Base-by-base conservation (phyloP, 1,140 invertebrate genomes). In the Pentalonia nigronervosa region DNA sequence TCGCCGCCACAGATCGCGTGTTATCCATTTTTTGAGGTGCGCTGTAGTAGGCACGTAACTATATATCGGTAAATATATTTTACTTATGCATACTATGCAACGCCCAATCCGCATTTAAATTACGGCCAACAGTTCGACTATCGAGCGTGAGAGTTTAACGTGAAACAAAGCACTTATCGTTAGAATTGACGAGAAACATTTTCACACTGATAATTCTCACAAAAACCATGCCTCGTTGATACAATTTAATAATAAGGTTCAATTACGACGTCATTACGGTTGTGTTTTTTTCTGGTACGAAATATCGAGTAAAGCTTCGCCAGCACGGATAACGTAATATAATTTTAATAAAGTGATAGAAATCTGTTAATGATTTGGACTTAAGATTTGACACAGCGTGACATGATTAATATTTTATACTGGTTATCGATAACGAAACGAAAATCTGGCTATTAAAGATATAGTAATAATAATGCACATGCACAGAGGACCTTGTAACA, bases 131-230 rank as follows among this genome's bases (percentile, higher is more conserved):
- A 76, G 60, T 14, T 76, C 14, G 60, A 76, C 30, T 34, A 14
- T 76, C 60, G 11, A 76, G 30, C 60, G 60, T 76, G 60, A 34
- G n/a, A 76, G 60, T 76, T 76, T n/a, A 76, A 76, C 60, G n/a
- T n/a, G 14, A 76, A 76, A 7, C 6, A 3, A 41, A 1, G 60
- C n/a, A 76, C n/a, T 76, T n/a, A 76, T 76, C 14, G 60, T 76
- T 76, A n/a, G n/a, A 76, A 76, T 76, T 76, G 30, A 76, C 14
- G 14, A 76, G n/a, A 76, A 34, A 76, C 30, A 76, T 76, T 76
- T 76, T 76, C 60, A 76, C 60, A 76, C 60, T 76, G n/a, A 76
- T 76, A 76, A 76, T 76, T 76, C n/a, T 76, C 30, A 17, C 60
- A 76, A 76, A 67, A 76, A 76, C 60, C 21, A 76, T 76, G 30